phyloP scores from a whole-genome alignment of 2,888 invertebrate species.

The Deilephila elpenor region DNA sequence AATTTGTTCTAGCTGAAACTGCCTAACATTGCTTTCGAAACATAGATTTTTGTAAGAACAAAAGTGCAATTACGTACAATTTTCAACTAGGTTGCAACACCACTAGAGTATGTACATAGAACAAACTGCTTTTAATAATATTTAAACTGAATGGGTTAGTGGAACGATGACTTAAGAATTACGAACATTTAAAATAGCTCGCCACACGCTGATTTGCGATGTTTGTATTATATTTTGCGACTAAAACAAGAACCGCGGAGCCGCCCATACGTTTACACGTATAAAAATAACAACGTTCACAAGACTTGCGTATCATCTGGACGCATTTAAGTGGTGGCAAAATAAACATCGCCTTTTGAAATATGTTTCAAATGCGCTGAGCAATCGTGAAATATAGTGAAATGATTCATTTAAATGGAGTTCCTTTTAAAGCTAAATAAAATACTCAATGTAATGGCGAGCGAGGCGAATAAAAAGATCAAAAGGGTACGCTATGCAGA shows the following conservation, averaged over 20 bases:
- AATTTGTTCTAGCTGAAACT: neutral
- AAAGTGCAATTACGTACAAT: neutral
- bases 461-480: slow-evolving; percentile 17
- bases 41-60: neutral
- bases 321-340: slow-evolving; percentile 13
- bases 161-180: slow-evolving; percentile 12
- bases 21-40: neutral
- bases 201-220: slow-evolving; percentile 20
- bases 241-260: slow-evolving; percentile 7
- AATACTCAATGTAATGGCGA: neutral
- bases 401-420: slow-evolving; percentile 18
- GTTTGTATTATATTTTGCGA: slow-evolving; percentile 4
- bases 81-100: slow-evolving; percentile 2
- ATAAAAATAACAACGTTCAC: slow-evolving; percentile 23
- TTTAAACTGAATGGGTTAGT: slow-evolving; percentile 17
- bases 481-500: slow-evolving; percentile 6
- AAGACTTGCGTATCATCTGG: slow-evolving; percentile 26
- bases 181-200: slow-evolving; percentile 18
- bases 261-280: slow-evolving; percentile 26
- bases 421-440: slow-evolving; percentile 19
- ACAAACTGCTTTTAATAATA: neutral
- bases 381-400: slow-evolving; percentile 6
- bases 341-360: slow-evolving; percentile 23
- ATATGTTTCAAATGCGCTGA: slow-evolving; percentile 14
- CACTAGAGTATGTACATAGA: neutral